Percentiles rank a stretch among this genome's conserved stretches.
phyloP scores from a whole-genome alignment of 2,797 vertebrate species.

The Enteromius argenteus region DNA sequence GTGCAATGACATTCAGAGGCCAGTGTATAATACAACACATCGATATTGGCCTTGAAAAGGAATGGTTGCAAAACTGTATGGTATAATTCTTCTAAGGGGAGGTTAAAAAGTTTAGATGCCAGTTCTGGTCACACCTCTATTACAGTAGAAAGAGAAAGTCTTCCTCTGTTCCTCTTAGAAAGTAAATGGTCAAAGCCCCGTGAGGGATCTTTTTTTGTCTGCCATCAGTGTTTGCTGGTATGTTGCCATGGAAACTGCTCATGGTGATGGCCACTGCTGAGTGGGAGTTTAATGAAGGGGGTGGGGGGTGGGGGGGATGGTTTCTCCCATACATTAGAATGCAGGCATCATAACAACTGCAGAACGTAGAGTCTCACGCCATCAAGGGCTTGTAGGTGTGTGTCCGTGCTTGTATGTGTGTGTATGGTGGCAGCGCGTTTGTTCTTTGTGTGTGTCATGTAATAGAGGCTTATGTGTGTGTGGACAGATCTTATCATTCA shows the following conservation, averaged over 20 bases:
- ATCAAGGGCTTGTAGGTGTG: conserved; percentile 26
- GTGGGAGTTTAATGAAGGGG: conserved; percentile 64
- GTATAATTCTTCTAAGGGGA: background rate
- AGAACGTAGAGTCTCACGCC: conserved; percentile 29
- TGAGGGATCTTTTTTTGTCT: conserved; percentile 51
- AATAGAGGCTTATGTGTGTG: conserved; percentile 27
- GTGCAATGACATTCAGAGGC: background rate
- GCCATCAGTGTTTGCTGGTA: conserved; percentile 63
- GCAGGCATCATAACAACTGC: conserved; percentile 59
- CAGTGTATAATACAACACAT: background rate
- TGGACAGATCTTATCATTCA: conserved; percentile 61
- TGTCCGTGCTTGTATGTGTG: conserved; percentile 33
- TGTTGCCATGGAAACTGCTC: conserved; percentile 66
- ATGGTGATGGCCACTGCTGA: conserved; percentile 64
- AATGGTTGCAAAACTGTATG: background rate
- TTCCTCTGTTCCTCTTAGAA: conserved; percentile 49
- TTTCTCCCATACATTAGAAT: conserved; percentile 63
- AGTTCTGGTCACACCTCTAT: conserved; percentile 36
- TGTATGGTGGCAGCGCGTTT: conserved; percentile 35
- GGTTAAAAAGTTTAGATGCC: conserved; percentile 27
- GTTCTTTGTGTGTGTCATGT: conserved; percentile 35
- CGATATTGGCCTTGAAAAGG: background rate
- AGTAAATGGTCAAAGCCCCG: conserved; percentile 54
- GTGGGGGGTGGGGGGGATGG: conserved; percentile 35
- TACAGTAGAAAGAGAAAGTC: conserved; percentile 41